A percentile compares a stretch with the other conserved stretches of the same genome.
Evolutionary conservation across 2,888 invertebrate genomes (phyloP).

Genomic region (Leptinotarsa haldemani): DNA sequence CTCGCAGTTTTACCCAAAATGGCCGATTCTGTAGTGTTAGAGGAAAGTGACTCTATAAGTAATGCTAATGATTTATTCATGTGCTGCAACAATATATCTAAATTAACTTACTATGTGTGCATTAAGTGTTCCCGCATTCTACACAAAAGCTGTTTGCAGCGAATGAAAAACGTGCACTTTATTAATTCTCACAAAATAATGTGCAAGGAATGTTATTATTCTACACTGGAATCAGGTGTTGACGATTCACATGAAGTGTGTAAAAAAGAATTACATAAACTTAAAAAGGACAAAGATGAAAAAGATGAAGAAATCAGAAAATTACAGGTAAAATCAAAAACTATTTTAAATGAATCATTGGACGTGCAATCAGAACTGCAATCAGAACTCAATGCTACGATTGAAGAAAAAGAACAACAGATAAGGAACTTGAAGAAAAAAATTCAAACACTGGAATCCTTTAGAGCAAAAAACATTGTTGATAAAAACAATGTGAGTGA

Average conservation of each 20-base stretch:
- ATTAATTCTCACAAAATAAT: conserved; percentile 19
- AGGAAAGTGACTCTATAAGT: conserved; percentile 17
- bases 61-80: conserved; percentile 21
- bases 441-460: conserved; percentile 23
- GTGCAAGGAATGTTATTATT: conserved; percentile 19
- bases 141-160: conserved; percentile 23
- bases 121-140: conserved; percentile 24
- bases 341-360: conserved; percentile 18
- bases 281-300: conserved; percentile 17
- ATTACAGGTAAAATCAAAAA: conserved; percentile 17
- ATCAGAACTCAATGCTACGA: conserved; percentile 17
- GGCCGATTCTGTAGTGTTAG: conserved; percentile 16
- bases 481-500: conserved; percentile 18
- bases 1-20: neutral
- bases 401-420: conserved; percentile 14
- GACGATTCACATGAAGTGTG: conserved; percentile 24
- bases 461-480: conserved; percentile 21
- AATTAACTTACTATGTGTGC: conserved; percentile 22
- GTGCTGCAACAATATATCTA: conserved; percentile 18
- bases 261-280: conserved; percentile 7
- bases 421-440: conserved; percentile 17
- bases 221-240: conserved; percentile 22
- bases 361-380: conserved; percentile 18
- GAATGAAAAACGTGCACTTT: conserved; percentile 25
- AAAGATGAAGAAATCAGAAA: conserved; percentile 6